Conservation (phyloP, 2,113 vertebrate genomes). For the Neodon shergylaensis region DNA sequence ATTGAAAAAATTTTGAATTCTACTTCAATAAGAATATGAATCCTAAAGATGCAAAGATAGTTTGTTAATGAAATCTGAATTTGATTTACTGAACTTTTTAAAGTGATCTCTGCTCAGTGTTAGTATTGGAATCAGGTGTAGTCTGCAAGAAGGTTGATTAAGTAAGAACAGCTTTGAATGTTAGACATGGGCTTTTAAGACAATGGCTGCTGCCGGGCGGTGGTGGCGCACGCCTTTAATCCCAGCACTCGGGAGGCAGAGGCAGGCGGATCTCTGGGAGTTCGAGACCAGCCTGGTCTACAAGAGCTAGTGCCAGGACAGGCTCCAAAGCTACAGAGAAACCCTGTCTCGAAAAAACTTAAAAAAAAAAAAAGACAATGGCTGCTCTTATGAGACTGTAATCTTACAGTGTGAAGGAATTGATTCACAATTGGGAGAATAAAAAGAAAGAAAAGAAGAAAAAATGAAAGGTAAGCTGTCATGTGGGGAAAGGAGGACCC, state of each 20-base stretch:
- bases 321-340: no score
- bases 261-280: no score
- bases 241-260: no score
- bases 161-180: neutral
- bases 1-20: neutral
- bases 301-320: no score
- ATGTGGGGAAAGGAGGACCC: neutral
- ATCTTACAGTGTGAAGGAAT: neutral
- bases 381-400: neutral
- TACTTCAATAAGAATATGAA: neutral
- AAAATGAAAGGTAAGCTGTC: neutral
- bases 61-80: neutral
- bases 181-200: neutral
- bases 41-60: neutral
- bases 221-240: no score
- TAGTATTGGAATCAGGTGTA: neutral
- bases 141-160: neutral
- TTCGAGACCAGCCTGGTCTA: no score
- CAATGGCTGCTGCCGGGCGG: neutral
- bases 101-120: neutral
- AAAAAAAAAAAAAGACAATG: no score
- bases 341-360: no score
- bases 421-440: no score
- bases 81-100: neutral
- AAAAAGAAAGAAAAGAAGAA: no score